Evolutionary conservation across 2,797 vertebrate species (phyloP), one percentile per base, ranked within the genome.

Genomic region (Crenichthys baileyi): DNA sequence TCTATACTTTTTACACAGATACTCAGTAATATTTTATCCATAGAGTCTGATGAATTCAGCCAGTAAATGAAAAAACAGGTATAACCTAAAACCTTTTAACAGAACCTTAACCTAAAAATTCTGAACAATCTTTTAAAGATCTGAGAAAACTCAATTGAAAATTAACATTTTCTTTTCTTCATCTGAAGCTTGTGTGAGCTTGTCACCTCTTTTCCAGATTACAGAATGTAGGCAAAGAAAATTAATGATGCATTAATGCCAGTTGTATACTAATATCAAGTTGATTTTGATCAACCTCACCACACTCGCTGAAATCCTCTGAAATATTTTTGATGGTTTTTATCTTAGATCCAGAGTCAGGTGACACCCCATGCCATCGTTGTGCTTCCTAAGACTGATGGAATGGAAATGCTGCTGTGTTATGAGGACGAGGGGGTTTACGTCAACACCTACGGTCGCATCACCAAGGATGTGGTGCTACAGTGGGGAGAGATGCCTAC

Each of bases 401-500:
- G 97, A 72, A 97, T 98, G 94, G 97, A 98, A 90, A 97, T 98
- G 96, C 93, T 98, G 86, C 95, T 98, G 41, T 98, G 97, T 80
- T 98, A 98, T 0, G 97, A 98, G 84, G 97, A 98, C 0, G 97
- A 98, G 82, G 97, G 97, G 0, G 97, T 98, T 56, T 98, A 98
- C 5, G 97, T 98, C 74, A 98, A 97, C 95, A 98, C 97, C 0
- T 98, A 97, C 0, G 97, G 97, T 5, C 96, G 97, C 61, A 98
- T 98, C 94, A 97, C 96, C 81, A 98, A 98, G 93, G 97, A 98
- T 0, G 97, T 99, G 91, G 98, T 99, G 92, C 95, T 99, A 68
- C 98, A 99, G 92, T 99, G 98, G 98, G 98, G 98, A 85, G 98
- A 99, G 95, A 99, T 99, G 98, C 98, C 98, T 50, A 99, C 98